Conservation (phyloP, 64 coral and sea anemone genomes). For the Stylophora pistillata region DNA sequence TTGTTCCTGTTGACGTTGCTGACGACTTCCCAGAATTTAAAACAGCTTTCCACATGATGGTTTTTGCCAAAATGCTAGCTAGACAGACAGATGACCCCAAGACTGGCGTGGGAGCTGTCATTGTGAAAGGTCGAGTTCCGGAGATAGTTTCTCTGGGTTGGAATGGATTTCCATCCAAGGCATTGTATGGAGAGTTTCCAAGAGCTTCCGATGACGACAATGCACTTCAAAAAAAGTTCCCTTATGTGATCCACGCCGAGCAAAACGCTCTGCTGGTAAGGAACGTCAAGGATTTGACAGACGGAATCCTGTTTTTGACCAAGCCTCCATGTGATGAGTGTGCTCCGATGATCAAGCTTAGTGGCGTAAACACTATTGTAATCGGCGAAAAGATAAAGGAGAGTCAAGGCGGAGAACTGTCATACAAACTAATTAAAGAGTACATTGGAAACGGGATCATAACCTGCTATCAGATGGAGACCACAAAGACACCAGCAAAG, state of each 20-base stretch:
- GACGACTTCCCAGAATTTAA: background rate
- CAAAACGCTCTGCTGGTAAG: conserved; percentile 71
- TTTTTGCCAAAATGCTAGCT: conserved; percentile 61
- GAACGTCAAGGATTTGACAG: conserved; percentile 27
- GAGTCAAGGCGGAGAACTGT: background rate
- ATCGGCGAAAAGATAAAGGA: conserved; percentile 5
- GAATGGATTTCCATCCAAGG: conserved; percentile 80
- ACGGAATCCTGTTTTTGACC: conserved; percentile 55
- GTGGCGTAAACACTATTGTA: conserved; percentile 59
- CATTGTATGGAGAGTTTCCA: conserved; percentile 64
- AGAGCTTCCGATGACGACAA: conserved; percentile 40
- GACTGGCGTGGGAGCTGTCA: conserved; percentile 60
- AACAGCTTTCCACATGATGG: conserved; percentile 26
- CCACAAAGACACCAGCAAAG: background rate
- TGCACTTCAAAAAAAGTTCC: conserved; percentile 35
- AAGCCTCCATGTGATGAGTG: conserved; percentile 74
- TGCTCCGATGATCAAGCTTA: conserved; percentile 53
- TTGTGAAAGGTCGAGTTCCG: conserved; percentile 4
- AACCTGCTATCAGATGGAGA: conserved; percentile 6
- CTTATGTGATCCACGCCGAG: conserved; percentile 83
- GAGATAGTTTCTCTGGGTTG: conserved; percentile 62
- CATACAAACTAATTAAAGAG: background rate
- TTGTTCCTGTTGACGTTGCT: background rate
- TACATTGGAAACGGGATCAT: background rate
- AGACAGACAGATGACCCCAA: conserved; percentile 74